Base-by-base conservation (phyloP, 2,113 vertebrate genomes). In the Alaudala cheleensis region DNA sequence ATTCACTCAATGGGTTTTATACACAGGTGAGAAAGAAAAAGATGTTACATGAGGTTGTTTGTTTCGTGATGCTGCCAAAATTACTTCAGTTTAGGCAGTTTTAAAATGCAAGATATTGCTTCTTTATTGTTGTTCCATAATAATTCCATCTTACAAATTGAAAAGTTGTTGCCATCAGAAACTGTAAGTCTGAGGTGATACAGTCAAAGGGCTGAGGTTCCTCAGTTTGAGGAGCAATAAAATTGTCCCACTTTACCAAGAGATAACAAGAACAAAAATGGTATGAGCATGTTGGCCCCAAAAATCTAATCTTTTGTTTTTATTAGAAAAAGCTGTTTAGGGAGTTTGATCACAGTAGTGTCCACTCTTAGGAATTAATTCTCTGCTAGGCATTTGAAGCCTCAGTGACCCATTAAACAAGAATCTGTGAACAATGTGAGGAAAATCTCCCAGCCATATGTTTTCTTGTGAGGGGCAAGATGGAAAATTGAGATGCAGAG, bases 1-100 rank as follows among this genome's bases (percentile, higher is more conserved):
- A 99, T 99, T 97, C 99, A 99, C 94, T 98, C 99, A 85, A 99
- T 99, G 99, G 99, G 99, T 92, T 99, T 99, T 97, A 99, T 99
- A 97, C 99, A 99, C 98, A 99, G 99, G 99, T 99, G 92, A 96
- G 83, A 56, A 94, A 90, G 40, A 90, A 79, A 82, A 49, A 70
- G 29, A 34, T 86, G 49, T 70, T 92, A 22, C 6, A 6, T 29
- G 26, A 25, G 33, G 12, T 8, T 79, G 25, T 65, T 51, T 71
- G 44, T 37, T 73, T 91, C 15, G 14, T 77, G 8, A 16, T 84
- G 49, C 51, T 82, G 16, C 25, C 33, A 78, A 49, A 83, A 70
- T 70, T 22, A 51, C 47, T 82, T 87, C 3, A 47, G 60, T 87
- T 81, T 62, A 87, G 37, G 16, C 56, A 44, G 54, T 83, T 79